Conservation (phyloP, 2,113 vertebrate genomes). For the Poeciliopsis turrubarensis region DNA sequence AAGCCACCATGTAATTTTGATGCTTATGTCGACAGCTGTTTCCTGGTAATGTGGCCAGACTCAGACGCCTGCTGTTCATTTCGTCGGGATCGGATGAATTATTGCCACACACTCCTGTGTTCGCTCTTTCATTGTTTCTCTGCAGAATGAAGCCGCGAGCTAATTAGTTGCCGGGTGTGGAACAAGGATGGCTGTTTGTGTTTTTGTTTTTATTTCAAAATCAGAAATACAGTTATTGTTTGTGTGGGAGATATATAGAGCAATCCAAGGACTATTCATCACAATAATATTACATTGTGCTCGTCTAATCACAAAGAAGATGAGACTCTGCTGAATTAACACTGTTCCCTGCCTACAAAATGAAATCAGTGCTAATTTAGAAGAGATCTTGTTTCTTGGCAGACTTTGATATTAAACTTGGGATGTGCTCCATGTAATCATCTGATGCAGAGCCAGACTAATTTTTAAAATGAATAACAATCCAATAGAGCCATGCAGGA, state of each 20-base stretch:
- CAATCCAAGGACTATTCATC: slow-evolving; percentile 19
- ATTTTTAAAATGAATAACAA: not conserved
- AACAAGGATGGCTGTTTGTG: slow-evolving; percentile 6
- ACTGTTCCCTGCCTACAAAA: not conserved
- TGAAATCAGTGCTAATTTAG: slow-evolving; percentile 20
- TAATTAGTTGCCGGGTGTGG: slow-evolving; percentile 34
- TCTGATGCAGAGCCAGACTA: not conserved
- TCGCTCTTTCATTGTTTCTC: slow-evolving; percentile 1
- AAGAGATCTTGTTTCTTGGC: slow-evolving; percentile 22
- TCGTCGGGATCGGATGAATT: slow-evolving; percentile 32
- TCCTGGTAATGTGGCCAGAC: slow-evolving; percentile 28
- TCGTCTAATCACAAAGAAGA: slow-evolving; percentile 35
- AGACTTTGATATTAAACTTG: slow-evolving; percentile 13
- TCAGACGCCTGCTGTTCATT: slow-evolving; percentile 10
- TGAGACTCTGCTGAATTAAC: slow-evolving; percentile 33
- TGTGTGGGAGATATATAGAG: slow-evolving; percentile 18
- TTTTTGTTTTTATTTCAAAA: slow-evolving; percentile 1
- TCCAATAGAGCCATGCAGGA: not conserved
- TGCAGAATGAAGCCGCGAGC: slow-evolving; percentile 3
- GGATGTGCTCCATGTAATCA: slow-evolving; percentile 7
- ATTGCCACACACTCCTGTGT: slow-evolving; percentile 9
- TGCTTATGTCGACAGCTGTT: slow-evolving; percentile 31
- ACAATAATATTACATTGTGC: slow-evolving; percentile 11
- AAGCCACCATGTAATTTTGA: slow-evolving; percentile 24
- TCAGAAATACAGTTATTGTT: slow-evolving; percentile 27